Conservation (phyloP, 2,888 invertebrate genomes). For the Octonoba sinensis region DNA sequence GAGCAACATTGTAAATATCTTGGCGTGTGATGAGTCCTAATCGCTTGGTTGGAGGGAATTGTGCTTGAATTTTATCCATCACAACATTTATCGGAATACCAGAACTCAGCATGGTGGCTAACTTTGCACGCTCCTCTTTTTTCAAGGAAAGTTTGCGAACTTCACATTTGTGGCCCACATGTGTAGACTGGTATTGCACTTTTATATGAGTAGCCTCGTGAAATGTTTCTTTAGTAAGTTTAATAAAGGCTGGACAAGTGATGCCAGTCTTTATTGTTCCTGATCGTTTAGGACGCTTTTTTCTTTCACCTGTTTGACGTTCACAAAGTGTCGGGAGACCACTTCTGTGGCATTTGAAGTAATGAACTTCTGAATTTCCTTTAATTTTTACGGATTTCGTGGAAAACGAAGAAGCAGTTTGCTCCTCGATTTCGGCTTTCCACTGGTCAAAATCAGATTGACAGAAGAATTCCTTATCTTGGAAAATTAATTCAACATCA, state of each 20-base stretch:
- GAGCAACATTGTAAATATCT: slow-evolving; percentile 1
- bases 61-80: background rate
- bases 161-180: slow-evolving; percentile 15
- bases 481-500: background rate
- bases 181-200: slow-evolving; percentile 9
- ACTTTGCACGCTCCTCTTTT: background rate
- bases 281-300: background rate
- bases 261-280: slow-evolving; percentile 5
- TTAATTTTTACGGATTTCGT: background rate
- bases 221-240: background rate
- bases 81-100: background rate
- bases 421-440: slow-evolving; percentile 9
- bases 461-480: background rate
- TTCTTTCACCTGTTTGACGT: too few species aligned
- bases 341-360: slow-evolving; percentile 13
- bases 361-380: background rate
- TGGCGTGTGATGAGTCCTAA: background rate
- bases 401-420: background rate
- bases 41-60: too few species aligned
- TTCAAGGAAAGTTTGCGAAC: background rate
- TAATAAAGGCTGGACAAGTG: slow-evolving; percentile 1
- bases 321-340: too few species aligned
- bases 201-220: background rate
- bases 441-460: slow-evolving; percentile 7
- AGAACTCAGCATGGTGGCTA: background rate